Evolutionary conservation across 2,797 vertebrate species (phyloP).

Genomic region (Phataginus tetradactyla): DNA sequence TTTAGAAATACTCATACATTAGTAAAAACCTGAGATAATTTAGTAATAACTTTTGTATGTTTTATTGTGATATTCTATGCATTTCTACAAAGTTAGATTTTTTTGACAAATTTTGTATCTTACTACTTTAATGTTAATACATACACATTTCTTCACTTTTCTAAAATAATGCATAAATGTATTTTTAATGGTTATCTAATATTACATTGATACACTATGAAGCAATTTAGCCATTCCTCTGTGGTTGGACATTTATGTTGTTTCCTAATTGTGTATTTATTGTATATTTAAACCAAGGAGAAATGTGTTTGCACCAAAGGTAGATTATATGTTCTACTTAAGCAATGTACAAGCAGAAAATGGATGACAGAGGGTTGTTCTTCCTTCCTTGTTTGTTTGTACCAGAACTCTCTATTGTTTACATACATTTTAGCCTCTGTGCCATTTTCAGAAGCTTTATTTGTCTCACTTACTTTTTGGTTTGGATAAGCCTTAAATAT

Average conservation of each 20-base stretch:
- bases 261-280: background rate
- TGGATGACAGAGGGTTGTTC: slow-evolving; percentile 25
- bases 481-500: slow-evolving; percentile 87
- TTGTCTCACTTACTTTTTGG: slow-evolving; percentile 86
- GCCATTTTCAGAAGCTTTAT: slow-evolving; percentile 87
- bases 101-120: background rate
- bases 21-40: slow-evolving; percentile 26
- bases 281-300: background rate
- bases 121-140: background rate
- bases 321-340: background rate
- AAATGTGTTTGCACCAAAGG: background rate
- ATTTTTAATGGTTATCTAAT: slow-evolving; percentile 6
- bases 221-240: background rate
- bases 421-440: slow-evolving; percentile 85
- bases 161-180: background rate
- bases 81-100: background rate
- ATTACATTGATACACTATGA: background rate
- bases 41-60: background rate
- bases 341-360: background rate
- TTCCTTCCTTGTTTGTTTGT: slow-evolving; percentile 70
- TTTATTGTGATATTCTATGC: background rate
- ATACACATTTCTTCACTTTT: background rate
- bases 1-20: background rate
- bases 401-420: slow-evolving; percentile 82
- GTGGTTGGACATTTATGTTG: background rate